phyloP scores from a whole-genome alignment of 2,888 invertebrate genomes.

The Ommatoiulus sabulosus region DNA sequence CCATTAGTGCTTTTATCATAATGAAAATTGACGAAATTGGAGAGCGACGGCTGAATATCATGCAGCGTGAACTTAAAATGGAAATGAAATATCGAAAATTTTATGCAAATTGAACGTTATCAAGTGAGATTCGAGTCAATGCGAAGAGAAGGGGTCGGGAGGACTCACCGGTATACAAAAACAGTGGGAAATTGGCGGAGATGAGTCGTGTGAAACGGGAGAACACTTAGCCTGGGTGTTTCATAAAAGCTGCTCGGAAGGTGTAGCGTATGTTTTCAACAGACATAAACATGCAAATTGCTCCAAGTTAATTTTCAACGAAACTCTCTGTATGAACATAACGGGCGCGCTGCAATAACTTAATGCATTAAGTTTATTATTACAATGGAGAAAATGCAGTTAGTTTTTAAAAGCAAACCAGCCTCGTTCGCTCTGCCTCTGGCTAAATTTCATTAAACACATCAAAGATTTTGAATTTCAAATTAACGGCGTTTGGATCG shows the following conservation, averaged over 20 bases:
- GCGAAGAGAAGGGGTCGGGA: neutral
- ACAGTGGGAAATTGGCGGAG: constrained; percentile 17
- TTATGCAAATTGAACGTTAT: constrained; percentile 40
- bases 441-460: constrained; percentile 20
- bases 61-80: neutral
- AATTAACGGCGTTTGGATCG: constrained; percentile 33
- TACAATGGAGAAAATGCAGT: constrained; percentile 12
- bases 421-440: neutral
- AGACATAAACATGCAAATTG: constrained; percentile 43
- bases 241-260: neutral
- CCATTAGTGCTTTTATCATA: constrained; percentile 43
- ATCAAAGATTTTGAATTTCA: constrained; percentile 40
- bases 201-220: neutral
- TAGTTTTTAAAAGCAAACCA: constrained; percentile 41
- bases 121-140: constrained; percentile 10
- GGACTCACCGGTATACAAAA: neutral
- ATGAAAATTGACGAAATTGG: constrained; percentile 36
- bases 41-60: neutral
- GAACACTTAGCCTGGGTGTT: constrained; percentile 13
- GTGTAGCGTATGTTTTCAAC: constrained; percentile 21
- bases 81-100: constrained; percentile 35
- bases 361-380: constrained; percentile 43
- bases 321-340: constrained; percentile 37
- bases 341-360: constrained; percentile 8
- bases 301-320: constrained; percentile 22